Percentiles rank a stretch among this genome's conserved stretches.
These are phyloP conservation scores for Phodopus roborovskii DNA, from an alignment of 2,113 vertebrate genomes.

Conservation along the genomic window DNA sequence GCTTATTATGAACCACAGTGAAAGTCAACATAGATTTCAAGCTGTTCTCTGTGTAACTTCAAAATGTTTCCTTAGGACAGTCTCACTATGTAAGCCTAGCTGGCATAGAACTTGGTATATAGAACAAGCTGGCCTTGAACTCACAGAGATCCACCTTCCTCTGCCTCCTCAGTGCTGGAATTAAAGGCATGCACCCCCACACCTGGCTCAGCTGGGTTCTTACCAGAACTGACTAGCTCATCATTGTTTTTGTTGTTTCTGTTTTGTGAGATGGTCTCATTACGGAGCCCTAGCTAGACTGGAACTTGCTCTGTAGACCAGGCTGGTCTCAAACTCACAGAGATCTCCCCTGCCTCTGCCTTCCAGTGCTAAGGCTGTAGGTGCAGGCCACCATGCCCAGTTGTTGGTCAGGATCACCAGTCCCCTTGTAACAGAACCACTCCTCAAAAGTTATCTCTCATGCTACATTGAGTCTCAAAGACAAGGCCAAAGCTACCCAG, in stretches of 20 bases:
- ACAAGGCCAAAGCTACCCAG: neutral
- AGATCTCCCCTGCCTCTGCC: neutral
- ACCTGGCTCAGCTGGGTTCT: neutral
- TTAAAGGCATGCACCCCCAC: neutral
- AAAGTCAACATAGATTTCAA: neutral
- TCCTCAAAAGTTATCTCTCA: neutral
- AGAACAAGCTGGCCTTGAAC: neutral
- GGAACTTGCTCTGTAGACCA: neutral
- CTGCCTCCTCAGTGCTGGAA: neutral
- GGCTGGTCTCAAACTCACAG: neutral
- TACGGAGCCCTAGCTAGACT: neutral
- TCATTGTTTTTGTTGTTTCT: neutral
- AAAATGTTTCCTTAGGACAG: neutral
- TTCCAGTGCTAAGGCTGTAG: neutral
- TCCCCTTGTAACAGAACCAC: neutral
- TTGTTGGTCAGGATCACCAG: too few species aligned
- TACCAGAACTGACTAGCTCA: neutral
- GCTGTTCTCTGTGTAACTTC: neutral
- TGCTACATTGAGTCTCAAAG: neutral
- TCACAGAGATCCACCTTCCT: neutral
- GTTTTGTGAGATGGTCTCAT: neutral
- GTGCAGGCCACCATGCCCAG: neutral
- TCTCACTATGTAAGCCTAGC: neutral
- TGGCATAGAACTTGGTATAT: neutral
- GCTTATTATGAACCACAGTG: neutral